Percentiles rank a stretch among this genome's conserved stretches.
phyloP scores from a whole-genome alignment of 2,113 vertebrate species.

The Gymnarchus niloticus region DNA sequence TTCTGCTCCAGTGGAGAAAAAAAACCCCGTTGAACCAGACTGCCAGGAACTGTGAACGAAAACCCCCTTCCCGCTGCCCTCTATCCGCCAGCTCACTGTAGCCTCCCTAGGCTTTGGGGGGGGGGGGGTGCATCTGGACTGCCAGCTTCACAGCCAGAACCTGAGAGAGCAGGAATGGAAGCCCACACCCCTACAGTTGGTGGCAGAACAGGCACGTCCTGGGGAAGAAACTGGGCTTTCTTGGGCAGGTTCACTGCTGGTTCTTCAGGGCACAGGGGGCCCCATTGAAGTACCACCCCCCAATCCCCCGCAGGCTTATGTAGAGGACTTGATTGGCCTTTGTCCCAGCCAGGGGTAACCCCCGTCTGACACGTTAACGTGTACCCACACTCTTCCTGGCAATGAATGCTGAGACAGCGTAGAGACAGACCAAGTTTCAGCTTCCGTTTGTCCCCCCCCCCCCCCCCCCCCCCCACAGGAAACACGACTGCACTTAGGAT shows the following conservation, averaged over 20 bases:
- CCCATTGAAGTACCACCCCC: background rate
- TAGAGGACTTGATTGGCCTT: background rate
- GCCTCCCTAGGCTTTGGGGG: background rate
- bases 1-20: slow-evolving; percentile 43
- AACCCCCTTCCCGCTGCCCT: slow-evolving; percentile 30
- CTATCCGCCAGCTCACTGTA: background rate
- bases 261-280: background rate
- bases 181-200: background rate
- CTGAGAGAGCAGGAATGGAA: background rate
- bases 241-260: background rate
- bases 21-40: slow-evolving; percentile 35
- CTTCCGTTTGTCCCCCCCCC: background rate
- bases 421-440: background rate
- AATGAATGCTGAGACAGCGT: background rate
- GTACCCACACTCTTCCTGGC: background rate
- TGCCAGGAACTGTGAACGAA: slow-evolving; percentile 55
- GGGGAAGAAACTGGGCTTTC: background rate
- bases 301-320: background rate
- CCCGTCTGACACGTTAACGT: background rate
- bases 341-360: background rate
- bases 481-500: background rate
- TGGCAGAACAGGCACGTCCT: background rate
- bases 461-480: background rate
- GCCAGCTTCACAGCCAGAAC: background rate
- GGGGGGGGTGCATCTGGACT: slow-evolving; percentile 17